A percentile compares a stretch with the other conserved stretches of the same genome.
These are phyloP conservation scores for Hylomyscus alleni DNA, from an alignment of 2,797 vertebrate species.

Conservation along the genomic window DNA sequence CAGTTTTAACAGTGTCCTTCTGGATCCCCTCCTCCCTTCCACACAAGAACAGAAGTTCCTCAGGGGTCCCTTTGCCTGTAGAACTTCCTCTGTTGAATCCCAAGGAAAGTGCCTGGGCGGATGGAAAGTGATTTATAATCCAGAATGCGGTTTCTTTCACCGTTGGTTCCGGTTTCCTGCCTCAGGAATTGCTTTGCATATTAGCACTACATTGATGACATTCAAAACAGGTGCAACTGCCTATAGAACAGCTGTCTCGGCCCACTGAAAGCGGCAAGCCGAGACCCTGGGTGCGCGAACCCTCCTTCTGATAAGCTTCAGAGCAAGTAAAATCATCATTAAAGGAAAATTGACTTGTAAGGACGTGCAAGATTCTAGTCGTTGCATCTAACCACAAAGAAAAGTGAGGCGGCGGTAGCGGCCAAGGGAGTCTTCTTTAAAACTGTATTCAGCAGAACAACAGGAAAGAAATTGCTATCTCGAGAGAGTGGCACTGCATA, in stretches of 20 bases:
- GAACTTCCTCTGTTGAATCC: slow-evolving; percentile 22
- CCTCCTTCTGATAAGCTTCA: slow-evolving; percentile 79
- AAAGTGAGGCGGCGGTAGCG: background rate
- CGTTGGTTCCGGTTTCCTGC: slow-evolving; percentile 78
- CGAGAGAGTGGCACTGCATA: background rate
- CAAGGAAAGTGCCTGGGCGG: slow-evolving; percentile 45
- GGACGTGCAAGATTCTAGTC: slow-evolving; percentile 55
- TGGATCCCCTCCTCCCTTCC: background rate
- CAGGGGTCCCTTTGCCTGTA: background rate
- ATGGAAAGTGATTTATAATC: slow-evolving; percentile 79
- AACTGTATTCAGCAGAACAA: slow-evolving; percentile 75
- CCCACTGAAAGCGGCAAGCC: slow-evolving; percentile 65
- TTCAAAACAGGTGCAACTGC: slow-evolving; percentile 82
- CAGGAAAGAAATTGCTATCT: slow-evolving; percentile 73
- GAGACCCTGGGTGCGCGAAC: slow-evolving; percentile 66
- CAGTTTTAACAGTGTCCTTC: background rate
- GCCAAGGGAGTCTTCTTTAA: slow-evolving; percentile 67
- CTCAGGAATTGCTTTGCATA: slow-evolving; percentile 79
- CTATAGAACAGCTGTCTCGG: slow-evolving; percentile 74
- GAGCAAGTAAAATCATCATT: slow-evolving; percentile 81
- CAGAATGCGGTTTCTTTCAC: slow-evolving; percentile 72
- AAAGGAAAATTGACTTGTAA: slow-evolving; percentile 82
- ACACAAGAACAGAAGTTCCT: background rate
- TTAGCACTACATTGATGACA: slow-evolving; percentile 80
- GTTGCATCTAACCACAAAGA: slow-evolving; percentile 72